Conservation (phyloP, 2,888 invertebrate species). For the Ctenicera cuprea region DNA sequence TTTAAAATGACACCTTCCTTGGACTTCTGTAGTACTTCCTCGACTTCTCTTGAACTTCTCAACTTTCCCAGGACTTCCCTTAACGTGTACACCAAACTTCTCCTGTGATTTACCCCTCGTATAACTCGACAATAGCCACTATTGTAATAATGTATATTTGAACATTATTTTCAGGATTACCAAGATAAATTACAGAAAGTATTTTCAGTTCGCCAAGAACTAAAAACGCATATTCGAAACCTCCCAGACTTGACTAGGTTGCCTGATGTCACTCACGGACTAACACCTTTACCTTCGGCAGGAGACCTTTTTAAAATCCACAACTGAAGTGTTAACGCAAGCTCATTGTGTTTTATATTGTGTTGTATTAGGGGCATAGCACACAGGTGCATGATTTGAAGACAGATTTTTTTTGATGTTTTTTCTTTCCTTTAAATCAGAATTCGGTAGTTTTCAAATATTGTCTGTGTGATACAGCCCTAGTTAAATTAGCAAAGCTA, state of each 20-base stretch:
- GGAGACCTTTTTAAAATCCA: slow-evolving; percentile 93
- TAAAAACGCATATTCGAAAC: slow-evolving; percentile 94
- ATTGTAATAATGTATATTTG: too few relatives aligned
- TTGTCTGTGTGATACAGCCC: slow-evolving; percentile 1
- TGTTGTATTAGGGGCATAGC: background rate
- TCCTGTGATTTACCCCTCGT: too few relatives aligned
- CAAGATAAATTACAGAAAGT: slow-evolving; percentile 92
- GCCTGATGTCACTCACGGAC: slow-evolving; percentile 93
- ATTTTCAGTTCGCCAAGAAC: slow-evolving; percentile 89
- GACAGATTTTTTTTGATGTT: background rate
- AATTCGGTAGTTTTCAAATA: background rate
- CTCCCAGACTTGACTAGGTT: slow-evolving; percentile 94
- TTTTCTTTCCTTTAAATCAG: background rate
- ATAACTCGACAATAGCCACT: too few relatives aligned
- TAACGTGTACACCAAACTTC: too few relatives aligned
- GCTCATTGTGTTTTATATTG: background rate
- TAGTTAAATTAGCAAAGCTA: slow-evolving; percentile 8
- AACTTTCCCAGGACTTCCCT: too few relatives aligned
- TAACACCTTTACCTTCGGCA: slow-evolving; percentile 95
- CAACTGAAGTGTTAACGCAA: slow-evolving; percentile 28
- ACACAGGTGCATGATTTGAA: slow-evolving; percentile 9
- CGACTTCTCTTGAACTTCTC: too few relatives aligned
- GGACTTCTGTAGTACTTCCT: too few relatives aligned
- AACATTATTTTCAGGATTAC: slow-evolving; percentile 94
- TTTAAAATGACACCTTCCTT: too few relatives aligned